Conservation (phyloP, 1,140 invertebrate genomes). For the Papilio polyxenes region DNA sequence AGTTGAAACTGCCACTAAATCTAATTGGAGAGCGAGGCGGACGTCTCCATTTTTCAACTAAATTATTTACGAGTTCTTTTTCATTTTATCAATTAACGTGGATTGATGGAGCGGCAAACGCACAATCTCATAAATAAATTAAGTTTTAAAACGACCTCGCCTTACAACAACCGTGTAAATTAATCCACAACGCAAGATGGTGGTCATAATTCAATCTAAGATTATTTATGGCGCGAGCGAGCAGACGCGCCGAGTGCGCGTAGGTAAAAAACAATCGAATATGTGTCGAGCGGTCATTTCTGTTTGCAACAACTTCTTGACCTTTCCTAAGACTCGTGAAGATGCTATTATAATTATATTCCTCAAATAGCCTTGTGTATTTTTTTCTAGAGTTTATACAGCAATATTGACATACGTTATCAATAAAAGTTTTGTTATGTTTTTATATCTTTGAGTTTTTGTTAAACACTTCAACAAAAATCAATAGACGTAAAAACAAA, state of each 20-base stretch:
- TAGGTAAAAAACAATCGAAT: conserved; percentile 24
- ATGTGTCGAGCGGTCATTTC: not conserved
- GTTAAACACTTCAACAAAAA: not conserved
- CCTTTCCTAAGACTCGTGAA: conserved; percentile 12
- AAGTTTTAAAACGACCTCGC: conserved; percentile 50
- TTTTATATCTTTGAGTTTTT: not conserved
- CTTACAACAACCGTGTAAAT: conserved; percentile 57
- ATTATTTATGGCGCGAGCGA: conserved; percentile 35
- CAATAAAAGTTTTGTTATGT: not conserved
- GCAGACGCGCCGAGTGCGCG: conserved; percentile 29
- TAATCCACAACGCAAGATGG: conserved; percentile 58
- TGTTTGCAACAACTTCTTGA: conserved; percentile 23
- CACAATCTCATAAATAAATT: conserved; percentile 50
- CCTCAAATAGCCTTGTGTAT: conserved; percentile 17
- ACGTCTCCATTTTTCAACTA: conserved; percentile 34
- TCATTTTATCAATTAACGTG: conserved; percentile 35
- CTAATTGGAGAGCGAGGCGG: conserved; percentile 32
- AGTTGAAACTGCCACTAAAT: conserved; percentile 21
- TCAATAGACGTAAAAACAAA: not conserved
- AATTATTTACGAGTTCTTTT: conserved; percentile 37
- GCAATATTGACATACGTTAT: not conserved
- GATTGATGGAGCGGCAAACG: conserved; percentile 27
- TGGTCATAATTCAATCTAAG: conserved; percentile 50
- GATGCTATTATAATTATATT: conserved; percentile 3
- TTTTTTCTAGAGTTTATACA: not conserved